These are phyloP conservation scores for Piezodorus guildinii DNA, from an alignment of 1,140 invertebrate genomes.

Conservation along the genomic window DNA sequence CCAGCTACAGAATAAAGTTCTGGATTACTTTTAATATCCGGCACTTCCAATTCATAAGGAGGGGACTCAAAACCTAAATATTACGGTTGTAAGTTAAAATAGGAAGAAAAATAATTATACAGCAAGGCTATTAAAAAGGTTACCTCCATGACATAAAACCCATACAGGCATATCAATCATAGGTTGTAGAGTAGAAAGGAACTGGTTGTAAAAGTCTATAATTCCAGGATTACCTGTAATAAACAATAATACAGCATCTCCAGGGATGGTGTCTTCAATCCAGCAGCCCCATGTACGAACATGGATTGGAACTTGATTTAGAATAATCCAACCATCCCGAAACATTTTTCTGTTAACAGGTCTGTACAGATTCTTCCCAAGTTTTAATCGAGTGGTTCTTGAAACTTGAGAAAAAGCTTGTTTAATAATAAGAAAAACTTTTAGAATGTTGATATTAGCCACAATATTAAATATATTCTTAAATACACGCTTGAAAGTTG, in stretches of 20 bases:
- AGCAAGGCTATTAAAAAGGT: background rate
- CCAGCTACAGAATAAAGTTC: slow-evolving; percentile 52
- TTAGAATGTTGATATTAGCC: too few species aligned
- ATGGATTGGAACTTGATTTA: slow-evolving; percentile 51
- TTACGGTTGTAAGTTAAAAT: too few species aligned
- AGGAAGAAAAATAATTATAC: too few species aligned
- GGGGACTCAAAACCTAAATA: slow-evolving; percentile 46
- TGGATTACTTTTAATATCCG: slow-evolving; percentile 34
- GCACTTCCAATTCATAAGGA: slow-evolving; percentile 27
- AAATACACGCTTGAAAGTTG: too few species aligned
- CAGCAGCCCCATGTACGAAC: slow-evolving; percentile 53
- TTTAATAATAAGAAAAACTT: too few species aligned
- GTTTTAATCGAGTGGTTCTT: too few species aligned
- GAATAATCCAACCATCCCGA: slow-evolving; percentile 34
- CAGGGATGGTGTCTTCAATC: slow-evolving; percentile 43
- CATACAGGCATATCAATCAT: slow-evolving; percentile 51
- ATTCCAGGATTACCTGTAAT: slow-evolving; percentile 59
- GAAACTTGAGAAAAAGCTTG: too few species aligned
- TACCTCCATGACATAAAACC: slow-evolving; percentile 54
- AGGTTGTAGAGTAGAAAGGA: slow-evolving; percentile 48
- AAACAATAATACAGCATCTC: slow-evolving; percentile 40
- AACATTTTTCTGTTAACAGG: slow-evolving; percentile 1
- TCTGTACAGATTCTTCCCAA: too few species aligned
- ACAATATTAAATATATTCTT: too few species aligned
- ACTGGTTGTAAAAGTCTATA: slow-evolving; percentile 58